Evolutionary conservation across 2,888 invertebrate species (phyloP), one percentile per base, ranked within the genome.

Genomic region (Pardosa pseudoannulata): DNA sequence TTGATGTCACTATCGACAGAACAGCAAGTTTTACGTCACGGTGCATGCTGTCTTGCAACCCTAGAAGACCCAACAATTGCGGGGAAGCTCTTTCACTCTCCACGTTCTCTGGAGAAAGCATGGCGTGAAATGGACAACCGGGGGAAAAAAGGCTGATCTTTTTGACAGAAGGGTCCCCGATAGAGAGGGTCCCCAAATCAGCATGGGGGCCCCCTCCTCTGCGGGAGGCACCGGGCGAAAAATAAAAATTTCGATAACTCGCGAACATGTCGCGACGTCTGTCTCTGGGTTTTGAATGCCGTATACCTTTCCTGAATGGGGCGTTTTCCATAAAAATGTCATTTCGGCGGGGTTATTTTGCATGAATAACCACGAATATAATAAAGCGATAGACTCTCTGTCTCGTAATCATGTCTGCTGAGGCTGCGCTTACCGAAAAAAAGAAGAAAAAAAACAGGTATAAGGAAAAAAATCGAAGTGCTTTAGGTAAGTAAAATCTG

Each of bases 91-190:
- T 56, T 56, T 56, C 23, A 2, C n/a, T 46, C 19, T 6, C 1
- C 23, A 23, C n/a, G 56, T 23, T 23, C 23, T 23, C 56, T 16
- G 56, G 23, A 3, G 6, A n/a, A n/a, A 56, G 5, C 56, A 16
- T 36, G 82, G 62, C 70, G 71, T 64, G 76, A 76, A 76, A 76
- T 76, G 76, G 64, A 70, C 76, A 83, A 70, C 73, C 32, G 68
- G 72, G 76, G 31, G 74, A 81, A 36, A n/a, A n/a, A n/a, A n/a
- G n/a, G n/a, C 72, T 73, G 78, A 85, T 85, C 83, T 68, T 68
- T 85, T 78, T 85, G 83, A 85, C 83, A 85, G 72, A 65, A 46
- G 46, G 56, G 36, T 32, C 72, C 62, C 72, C 81, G 41, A 62
- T 78, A 78, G 73, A 50, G 70, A 46, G 39, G 73, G 56, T 46